Conservation (phyloP, 1,140 invertebrate genomes). For the Ylistrum balloti region DNA sequence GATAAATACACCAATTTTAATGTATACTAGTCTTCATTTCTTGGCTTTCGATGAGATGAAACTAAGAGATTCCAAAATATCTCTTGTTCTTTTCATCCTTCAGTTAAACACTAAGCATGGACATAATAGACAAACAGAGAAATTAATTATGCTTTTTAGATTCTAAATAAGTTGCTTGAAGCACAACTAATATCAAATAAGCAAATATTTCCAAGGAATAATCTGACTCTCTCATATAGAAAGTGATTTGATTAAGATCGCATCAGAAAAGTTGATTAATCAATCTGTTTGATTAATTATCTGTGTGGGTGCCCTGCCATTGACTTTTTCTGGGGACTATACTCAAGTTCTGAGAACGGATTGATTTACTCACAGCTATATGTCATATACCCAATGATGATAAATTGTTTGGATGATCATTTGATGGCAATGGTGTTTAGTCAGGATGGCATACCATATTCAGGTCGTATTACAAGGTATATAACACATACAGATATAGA, state of each 20-base stretch:
- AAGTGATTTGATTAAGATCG: neutral
- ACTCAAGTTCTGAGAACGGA: neutral
- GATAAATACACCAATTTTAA: no score
- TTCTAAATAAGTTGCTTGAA: neutral
- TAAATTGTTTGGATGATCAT: constrained; percentile 1
- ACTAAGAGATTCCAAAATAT: no score
- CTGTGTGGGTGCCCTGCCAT: neutral
- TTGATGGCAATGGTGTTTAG: neutral
- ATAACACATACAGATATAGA: no score
- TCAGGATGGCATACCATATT: neutral
- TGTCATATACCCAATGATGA: neutral
- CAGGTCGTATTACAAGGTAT: no score
- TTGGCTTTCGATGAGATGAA: no score
- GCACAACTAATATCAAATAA: neutral
- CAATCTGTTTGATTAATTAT: neutral
- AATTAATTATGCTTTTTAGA: neutral
- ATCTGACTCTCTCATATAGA: neutral
- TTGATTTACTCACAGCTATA: neutral
- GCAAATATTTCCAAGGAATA: neutral
- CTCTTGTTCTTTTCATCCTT: no score
- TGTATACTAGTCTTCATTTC: no score
- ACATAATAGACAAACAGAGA: neutral
- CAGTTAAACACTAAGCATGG: no score
- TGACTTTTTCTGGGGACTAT: neutral
- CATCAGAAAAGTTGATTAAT: neutral